Percentiles rank a stretch among this genome's conserved stretches.
Evolutionary conservation across 2,797 vertebrate genomes (phyloP).

Genomic region (Peromyscus nudipes): DNA sequence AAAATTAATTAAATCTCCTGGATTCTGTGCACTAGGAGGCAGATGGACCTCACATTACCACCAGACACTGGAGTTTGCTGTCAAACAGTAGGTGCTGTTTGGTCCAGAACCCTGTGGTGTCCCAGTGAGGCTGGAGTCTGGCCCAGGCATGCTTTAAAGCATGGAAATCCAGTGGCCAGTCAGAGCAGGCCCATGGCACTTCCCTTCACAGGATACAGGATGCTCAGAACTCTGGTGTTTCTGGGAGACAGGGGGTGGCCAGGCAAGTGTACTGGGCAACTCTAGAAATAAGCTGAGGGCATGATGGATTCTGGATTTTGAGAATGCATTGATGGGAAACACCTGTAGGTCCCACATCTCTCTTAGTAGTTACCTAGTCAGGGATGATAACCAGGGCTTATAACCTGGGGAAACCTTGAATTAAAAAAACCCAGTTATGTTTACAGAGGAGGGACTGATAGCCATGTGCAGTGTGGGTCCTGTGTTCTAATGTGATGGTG

Average conservation of each 20-base stretch:
- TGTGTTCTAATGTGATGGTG: not conserved
- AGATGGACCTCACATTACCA: not conserved
- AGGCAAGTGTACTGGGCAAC: not conserved
- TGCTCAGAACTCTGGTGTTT: not conserved
- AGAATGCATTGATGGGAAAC: not conserved
- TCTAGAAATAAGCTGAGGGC: not conserved
- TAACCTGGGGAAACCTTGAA: not conserved
- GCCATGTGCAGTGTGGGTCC: not conserved
- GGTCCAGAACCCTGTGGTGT: too few relatives aligned
- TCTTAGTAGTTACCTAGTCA: not conserved
- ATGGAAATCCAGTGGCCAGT: not conserved
- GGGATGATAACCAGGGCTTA: not conserved
- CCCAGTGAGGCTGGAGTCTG: not conserved
- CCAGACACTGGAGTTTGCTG: not conserved
- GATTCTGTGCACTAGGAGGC: too few relatives aligned
- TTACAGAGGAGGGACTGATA: not conserved
- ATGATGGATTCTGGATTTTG: not conserved
- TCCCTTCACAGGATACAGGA: not conserved
- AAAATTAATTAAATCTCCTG: not conserved
- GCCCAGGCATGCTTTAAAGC: not conserved
- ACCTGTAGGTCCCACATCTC: not conserved
- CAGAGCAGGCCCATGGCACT: not conserved
- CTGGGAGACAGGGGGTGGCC: rapidly evolving
- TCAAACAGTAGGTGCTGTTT: not conserved
- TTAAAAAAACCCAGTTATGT: not conserved